Conservation (phyloP, 2,797 vertebrate genomes). For the Diglossa cyanea region DNA sequence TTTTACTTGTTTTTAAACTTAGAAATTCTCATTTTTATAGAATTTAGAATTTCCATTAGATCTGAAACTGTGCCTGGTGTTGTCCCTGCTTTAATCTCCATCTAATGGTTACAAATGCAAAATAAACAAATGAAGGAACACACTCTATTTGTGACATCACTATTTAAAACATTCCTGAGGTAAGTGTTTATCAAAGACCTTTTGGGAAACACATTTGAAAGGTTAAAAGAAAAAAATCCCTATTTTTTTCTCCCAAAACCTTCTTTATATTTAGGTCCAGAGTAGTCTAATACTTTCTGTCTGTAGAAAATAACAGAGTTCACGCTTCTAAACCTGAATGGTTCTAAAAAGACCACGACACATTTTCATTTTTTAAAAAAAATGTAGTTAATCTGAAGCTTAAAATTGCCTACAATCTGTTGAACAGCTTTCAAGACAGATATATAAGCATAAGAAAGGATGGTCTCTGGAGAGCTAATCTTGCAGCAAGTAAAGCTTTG, state of each 20-base stretch:
- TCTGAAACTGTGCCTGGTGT: not conserved
- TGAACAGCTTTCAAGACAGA: not conserved
- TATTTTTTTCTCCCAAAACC: not conserved
- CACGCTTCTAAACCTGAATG: not conserved
- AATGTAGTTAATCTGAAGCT: not conserved
- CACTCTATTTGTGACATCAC: not conserved
- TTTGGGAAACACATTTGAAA: not conserved
- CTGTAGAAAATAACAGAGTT: not conserved
- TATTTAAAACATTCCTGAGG: not conserved
- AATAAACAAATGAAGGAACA: not conserved
- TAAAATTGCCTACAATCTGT: not conserved
- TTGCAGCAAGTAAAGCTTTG: not conserved
- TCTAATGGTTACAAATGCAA: not conserved
- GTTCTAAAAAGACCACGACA: not conserved
- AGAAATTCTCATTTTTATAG: not conserved
- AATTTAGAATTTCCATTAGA: not conserved
- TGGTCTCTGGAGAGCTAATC: not conserved
- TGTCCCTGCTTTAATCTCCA: not conserved
- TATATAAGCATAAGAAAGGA: not conserved
- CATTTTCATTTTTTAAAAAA: not conserved
- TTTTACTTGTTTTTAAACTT: not conserved
- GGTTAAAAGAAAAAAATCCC: not conserved
- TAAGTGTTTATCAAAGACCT: not conserved
- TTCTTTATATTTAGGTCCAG: not conserved
- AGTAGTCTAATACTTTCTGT: not conserved